Base-by-base conservation (phyloP, 2,888 invertebrate genomes). In the Magallana nippona region DNA sequence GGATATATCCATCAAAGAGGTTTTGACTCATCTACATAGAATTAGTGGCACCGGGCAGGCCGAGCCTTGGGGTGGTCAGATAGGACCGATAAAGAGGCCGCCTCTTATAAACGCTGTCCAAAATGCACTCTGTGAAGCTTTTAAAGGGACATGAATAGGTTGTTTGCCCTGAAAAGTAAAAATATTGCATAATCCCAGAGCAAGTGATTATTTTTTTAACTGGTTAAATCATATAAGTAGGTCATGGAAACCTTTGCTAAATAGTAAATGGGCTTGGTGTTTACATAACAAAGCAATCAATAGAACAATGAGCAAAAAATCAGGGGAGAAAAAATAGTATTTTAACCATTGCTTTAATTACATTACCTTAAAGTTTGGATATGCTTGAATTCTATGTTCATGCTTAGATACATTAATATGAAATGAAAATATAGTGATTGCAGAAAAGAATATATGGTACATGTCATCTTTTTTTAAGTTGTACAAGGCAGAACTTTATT, bases 91-190 rank as follows among this genome's bases (percentile, higher is more conserved):
- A 71, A 27, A 71, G 22, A 27, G 71, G 27, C 71, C 27, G 15
- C 71, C 71, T 71, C 71, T 27, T 27, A 13, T 71, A 3, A 71
- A 27, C 27, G 32, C 22, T 71, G 71, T 71, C 71, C 71, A 71
- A 13, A 71, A 13, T 71, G 71, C 71, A 71, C 71, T 22, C 27
- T 15, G 27, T 15, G 71, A 22, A 71, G 71, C 71, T 27, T 71
- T 71, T 71, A 71, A 71, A 71, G 27, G 71, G 71, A 71, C 71
- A 10, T 5, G 15, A 71, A 71, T 27, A 71, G 22, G 22, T 71
- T 71, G 71, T 71, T 71, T 71, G 71, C 71, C 15, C 27, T 71
- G 27, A 71, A 71, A 71, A 71, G 71, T 71, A 71, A 71, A 71
- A 71, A 71, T 71, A 71, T 71, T 71, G 32, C 27, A 71, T 71